Conservation (phyloP, 2,113 vertebrate genomes). For the Eclectus roratus region DNA sequence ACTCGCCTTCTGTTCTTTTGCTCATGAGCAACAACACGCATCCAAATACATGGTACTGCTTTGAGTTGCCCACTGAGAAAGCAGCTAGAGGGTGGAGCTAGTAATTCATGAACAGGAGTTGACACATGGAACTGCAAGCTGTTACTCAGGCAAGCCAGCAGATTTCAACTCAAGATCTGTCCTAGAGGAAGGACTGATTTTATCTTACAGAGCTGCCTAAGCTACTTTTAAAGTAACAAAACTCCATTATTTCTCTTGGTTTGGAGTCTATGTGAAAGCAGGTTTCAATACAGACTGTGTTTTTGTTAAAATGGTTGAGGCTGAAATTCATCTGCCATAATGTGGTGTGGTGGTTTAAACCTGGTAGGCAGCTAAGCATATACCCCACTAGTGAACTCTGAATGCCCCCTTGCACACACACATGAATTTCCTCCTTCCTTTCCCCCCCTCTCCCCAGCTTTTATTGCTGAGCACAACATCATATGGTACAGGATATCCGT, state of each 20-base stretch:
- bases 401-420: too few relatives aligned
- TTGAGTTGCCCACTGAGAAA: background rate
- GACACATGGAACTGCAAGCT: background rate
- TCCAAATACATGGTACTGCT: background rate
- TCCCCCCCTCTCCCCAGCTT: background rate
- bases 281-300: fast-evolving
- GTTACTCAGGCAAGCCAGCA: background rate
- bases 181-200: background rate
- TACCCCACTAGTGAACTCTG: too few relatives aligned
- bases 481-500: background rate
- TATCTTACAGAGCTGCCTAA: background rate
- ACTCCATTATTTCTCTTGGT: background rate
- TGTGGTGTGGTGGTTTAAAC: background rate
- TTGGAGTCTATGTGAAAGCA: background rate
- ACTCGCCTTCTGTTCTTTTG: background rate
- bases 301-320: background rate
- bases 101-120: background rate
- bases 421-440: background rate
- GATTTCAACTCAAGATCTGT: background rate
- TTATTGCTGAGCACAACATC: background rate
- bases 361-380: background rate
- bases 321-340: background rate
- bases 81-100: background rate
- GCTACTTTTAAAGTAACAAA: background rate
- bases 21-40: background rate